Evolutionary conservation across 2,113 vertebrate genomes (phyloP), one percentile per base, ranked within the genome.

Genomic region (Henicopernis longicauda): DNA sequence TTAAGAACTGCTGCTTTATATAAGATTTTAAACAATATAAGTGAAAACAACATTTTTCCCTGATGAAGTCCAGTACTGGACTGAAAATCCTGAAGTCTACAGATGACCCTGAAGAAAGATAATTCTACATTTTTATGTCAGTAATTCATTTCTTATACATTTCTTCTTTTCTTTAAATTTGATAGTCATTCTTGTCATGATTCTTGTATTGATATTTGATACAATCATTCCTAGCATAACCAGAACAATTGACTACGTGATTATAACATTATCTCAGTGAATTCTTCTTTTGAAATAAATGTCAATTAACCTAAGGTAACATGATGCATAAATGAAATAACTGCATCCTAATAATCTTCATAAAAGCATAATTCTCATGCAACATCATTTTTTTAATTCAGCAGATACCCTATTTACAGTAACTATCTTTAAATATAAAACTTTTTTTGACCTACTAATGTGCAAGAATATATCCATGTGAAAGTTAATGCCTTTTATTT

Each of bases 251-350:
- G n/a, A 52, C 82, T 77, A 45, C n/a, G 27, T 25, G 2, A 79
- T 65, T 76, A n/a, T 47, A 45, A 49, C 66, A 49, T 65, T 66
- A 36, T 71, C 59, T 86, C 62, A 85, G 34, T 84, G 44, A 95
- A 74, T 82, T 57, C 45, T 80, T 91, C 84, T 83, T 94, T 79
- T 89, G 17, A 78, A 93, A 92, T 86, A 89, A 92, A 87, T 59
- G 15, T 59, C 65, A 89, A 79, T 82, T 95, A 96, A 95, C 77
- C 42, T 87, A 69, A 92, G 70, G 44, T 93, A 89, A 63, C 15
- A 26, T 32, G 65, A 62, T 63, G 18, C 38, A 52, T 66, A 84
- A 62, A 86, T 84, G 10, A 86, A 90, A 81, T 67, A 70, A 89
- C n/a, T 78, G 50, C 49, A 70, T 55, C 13, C 44, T 74, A 74